Base-by-base conservation (phyloP, 1,140 invertebrate genomes). In the Camponotus vicinus region DNA sequence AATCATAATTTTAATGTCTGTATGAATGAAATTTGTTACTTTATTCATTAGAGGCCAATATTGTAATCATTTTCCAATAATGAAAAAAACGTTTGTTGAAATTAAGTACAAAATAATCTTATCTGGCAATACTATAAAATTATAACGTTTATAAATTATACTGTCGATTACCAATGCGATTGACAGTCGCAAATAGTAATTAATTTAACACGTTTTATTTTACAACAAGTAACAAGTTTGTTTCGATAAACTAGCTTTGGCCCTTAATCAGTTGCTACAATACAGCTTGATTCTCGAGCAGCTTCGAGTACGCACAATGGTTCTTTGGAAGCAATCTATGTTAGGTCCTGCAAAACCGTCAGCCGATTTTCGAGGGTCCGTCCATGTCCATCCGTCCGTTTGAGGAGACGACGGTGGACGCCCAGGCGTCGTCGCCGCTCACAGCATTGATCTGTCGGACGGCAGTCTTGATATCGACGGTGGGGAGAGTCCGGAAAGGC, bases 401-500 rank as follows among this genome's bases (percentile, higher is more conserved):
- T 86, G 83, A 88, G 87, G 75, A 89, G 91, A 93, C 89, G 91
- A 78, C 87, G 88, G 89, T 88, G 93, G 92, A 92, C 91, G 92
- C 91, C 88, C 91, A 93, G 93, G 93, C 93, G 92, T 93, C 93
- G 93, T 93, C 93, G 92, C 91, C 87, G 93, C 89, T 93, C 91
- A 93, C 93, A 87, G 93, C 93, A 95, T 95, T 95, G 94, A 95
- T 95, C 94, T 94, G 94, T 94, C 92, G 91, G 92, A 93, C 89
- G 93, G 91, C 87, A 92, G 94, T 93, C 93, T 94, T 94, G 93
- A 94, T 94, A 94, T 94, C 93, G 94, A 92, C 88, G 91, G 90
- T 77, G 91, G 90, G 88, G 89, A 89, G 88, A 88, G 89, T 87
- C 69, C 76, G 77, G 84, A 88, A 89, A 90, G 90, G 88, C 87